Percentiles rank a stretch among this genome's conserved stretches.
These are phyloP conservation scores for Ischnus inquisitorius DNA, from an alignment of 2,888 invertebrate genomes.

Conservation along the genomic window DNA sequence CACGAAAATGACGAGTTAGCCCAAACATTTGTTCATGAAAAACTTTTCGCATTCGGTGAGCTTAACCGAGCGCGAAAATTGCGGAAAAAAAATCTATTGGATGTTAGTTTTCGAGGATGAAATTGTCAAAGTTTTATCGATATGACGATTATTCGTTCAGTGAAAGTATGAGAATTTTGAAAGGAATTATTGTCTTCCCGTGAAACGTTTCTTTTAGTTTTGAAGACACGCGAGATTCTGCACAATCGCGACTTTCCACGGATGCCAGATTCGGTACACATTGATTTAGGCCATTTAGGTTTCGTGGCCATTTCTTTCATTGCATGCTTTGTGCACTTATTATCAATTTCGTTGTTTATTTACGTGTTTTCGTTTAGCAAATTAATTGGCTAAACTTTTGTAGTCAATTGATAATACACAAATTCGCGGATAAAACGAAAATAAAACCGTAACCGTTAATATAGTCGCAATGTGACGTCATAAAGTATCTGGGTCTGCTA, in stretches of 20 bases:
- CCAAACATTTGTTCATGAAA: not conserved
- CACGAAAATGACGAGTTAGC: not conserved
- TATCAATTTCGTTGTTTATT: too few relatives aligned
- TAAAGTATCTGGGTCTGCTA: not conserved
- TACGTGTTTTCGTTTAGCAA: not conserved
- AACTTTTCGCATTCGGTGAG: not conserved
- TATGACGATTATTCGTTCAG: constrained; percentile 39
- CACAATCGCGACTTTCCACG: not conserved
- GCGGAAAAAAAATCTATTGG: not conserved
- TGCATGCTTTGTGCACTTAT: too few relatives aligned
- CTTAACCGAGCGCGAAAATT: not conserved
- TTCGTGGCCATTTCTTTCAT: too few relatives aligned
- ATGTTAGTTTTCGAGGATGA: constrained; percentile 5
- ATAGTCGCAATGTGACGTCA: not conserved
- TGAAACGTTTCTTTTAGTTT: not conserved
- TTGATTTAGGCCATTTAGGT: not conserved
- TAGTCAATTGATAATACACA: too few relatives aligned
- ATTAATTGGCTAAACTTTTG: too few relatives aligned
- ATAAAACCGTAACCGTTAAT: not conserved
- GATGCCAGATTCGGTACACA: not conserved
- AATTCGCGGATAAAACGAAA: too few relatives aligned
- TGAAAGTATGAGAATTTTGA: constrained; percentile 15
- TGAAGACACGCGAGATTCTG: not conserved
- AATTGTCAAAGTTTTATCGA: not conserved
- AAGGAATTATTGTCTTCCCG: not conserved